Conservation (phyloP, 1,140 invertebrate species). For the Aphelinus certus region DNA sequence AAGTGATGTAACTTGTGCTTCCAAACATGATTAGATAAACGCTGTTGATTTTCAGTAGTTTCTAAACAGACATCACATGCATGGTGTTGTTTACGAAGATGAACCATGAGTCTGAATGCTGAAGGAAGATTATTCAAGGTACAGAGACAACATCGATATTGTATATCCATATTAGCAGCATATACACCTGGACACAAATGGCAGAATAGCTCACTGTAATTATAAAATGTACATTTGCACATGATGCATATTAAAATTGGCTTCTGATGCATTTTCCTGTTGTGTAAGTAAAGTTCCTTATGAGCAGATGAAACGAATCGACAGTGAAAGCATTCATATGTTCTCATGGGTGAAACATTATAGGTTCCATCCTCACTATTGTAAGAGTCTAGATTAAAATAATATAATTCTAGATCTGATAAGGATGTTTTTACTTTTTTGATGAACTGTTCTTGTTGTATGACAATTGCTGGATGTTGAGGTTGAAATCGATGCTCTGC, state of each 20-base stretch:
- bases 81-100: constrained; percentile 82
- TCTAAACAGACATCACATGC: constrained; percentile 87
- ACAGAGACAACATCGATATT: constrained; percentile 80
- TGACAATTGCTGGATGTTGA: constrained; percentile 62
- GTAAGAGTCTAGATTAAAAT: constrained; percentile 77
- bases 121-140: constrained; percentile 78
- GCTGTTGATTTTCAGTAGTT: constrained; percentile 78
- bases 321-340: constrained; percentile 86
- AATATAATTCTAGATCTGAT: constrained; percentile 69
- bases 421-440: constrained; percentile 73
- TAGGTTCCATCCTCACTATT: constrained; percentile 69
- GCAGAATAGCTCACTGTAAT: constrained; percentile 84
- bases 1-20: constrained; percentile 87
- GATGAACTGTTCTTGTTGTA: constrained; percentile 72
- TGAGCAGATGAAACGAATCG: constrained; percentile 77
- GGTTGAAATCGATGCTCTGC: constrained; percentile 80
- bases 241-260: constrained; percentile 81
- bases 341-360: constrained; percentile 64
- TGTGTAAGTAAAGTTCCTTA: constrained; percentile 85
- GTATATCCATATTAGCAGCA: constrained; percentile 72
- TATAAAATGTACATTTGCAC: constrained; percentile 86
- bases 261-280: constrained; percentile 85
- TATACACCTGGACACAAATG: constrained; percentile 84
- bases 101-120: constrained; percentile 85
- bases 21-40: constrained; percentile 85